Base-by-base conservation (phyloP, 2,797 vertebrate species). In the Peromyscus eremicus region DNA sequence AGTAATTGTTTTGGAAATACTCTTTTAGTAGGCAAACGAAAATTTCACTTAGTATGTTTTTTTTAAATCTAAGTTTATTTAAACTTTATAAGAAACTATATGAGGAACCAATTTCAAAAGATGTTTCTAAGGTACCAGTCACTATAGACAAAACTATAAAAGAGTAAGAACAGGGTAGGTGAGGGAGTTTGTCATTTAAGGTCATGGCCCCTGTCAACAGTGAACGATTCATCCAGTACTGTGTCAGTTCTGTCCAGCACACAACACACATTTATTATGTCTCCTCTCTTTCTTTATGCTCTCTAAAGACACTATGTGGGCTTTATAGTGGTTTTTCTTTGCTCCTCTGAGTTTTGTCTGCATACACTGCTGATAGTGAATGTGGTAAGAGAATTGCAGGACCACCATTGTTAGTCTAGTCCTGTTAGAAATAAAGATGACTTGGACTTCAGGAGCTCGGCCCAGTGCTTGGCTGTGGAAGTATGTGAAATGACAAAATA, bases 331-430 rank as follows among this genome's bases (percentile, higher is more conserved):
- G 16, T 70, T 95, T 96, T 75, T 40, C 80, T 84, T 93, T 49
- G 23, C 46, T 91, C 19, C n/a, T 94, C 91, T 86, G 64, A 86
- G 64, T 83, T 97, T 94, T 89, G 27, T 68, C 64, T 85, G 32
- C 52, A 80, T 77, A 37, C 2, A 0, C 25, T 43, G 19, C 37
- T 76, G 89, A 70, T 4, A 12, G 37, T 80, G 29, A 91, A 60
- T 4, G 0, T 94, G 79, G 32, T 83, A 79, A 90, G 71, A 94
- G 49, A 96, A 82, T 34, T 64, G 1, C 14, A 83, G 62, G 37
- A 91, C 13, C 14, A 17, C 5, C 52, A 10, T 75, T 71, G 29
- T 76, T 86, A 62, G 29, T 62, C 49, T 57, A 23, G 27, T 92
- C 32, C 92, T 89, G 7, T 52, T 92, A 92, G 14, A 94, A 94